Evolutionary conservation across 1,140 invertebrate genomes (phyloP), one percentile per base, ranked within the genome.

Genomic region (Drosophila ironensis): DNA sequence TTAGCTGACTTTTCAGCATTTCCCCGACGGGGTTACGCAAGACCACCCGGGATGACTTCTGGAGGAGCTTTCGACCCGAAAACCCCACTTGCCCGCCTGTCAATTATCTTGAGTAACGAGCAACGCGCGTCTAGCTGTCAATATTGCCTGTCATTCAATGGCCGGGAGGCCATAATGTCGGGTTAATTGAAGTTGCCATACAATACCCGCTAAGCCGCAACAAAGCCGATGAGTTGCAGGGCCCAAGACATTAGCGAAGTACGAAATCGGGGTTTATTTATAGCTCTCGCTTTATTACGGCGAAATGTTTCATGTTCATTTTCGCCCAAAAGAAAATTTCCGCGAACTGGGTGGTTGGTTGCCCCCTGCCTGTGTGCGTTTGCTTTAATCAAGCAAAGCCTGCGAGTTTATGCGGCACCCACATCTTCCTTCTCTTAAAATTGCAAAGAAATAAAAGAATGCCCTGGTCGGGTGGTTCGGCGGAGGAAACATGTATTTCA

Each of bases 401-500:
- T 19, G 41, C 25, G 20, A 40, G 48, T 48, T 48, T 56, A 48
- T 48, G 38, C 19, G 45, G 45, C 60, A 63, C 60, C 60, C 60
- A 63, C 60, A 48, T 64, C 24, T 14, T 41, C 7, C 25, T 67
- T 20, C 27, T 20, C 14, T 30, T n/a, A 41, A 20, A 38, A 41
- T 44, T 48, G 66, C 67, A 27, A 27, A 42, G 61, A 12, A 47
- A 54, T 24, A 50, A 37, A 60, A 48, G 44, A 57, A 24, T 20
- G 17, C n/a, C n/a, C n/a, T n/a, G n/a, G n/a, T n/a, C 4, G 38
- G 25, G 11, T 19, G 33, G 1, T 22, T 25, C 24, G 33, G 24
- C 22, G 30, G 42, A 63, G 63, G 59, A 37, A 61, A 61, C 56
- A 61, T 63, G 14, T 56, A 60, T 73, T 82, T 82, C 80, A 82